phyloP scores from a whole-genome alignment of 2,113 vertebrate species.

The Gadus macrocephalus region DNA sequence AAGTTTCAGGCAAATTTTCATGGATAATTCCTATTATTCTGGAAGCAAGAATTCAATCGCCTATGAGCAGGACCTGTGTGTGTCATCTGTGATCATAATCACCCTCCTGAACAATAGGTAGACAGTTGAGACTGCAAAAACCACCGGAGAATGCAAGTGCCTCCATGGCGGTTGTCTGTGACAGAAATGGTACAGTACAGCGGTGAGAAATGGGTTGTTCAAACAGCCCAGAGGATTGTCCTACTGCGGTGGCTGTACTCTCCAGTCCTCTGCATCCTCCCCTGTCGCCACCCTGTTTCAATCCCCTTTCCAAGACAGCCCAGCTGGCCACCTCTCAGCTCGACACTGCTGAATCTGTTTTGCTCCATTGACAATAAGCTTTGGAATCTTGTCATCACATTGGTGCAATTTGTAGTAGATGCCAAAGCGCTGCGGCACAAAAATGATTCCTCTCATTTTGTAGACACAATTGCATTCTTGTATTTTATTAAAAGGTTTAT shows the following conservation, averaged over 20 bases:
- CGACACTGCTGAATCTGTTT: conserved; percentile 20
- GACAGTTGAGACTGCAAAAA: conserved; percentile 21
- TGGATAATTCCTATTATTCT: too few species aligned
- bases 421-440: conserved; percentile 1
- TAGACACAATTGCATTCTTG: too few species aligned
- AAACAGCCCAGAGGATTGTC: conserved; percentile 30
- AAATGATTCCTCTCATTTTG: not conserved
- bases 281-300: conserved; percentile 1
- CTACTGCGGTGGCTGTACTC: conserved; percentile 3
- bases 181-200: conserved; percentile 18
- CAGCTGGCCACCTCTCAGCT: conserved; percentile 14
- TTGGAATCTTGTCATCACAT: conserved; percentile 37
- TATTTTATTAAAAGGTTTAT: too few species aligned
- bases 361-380: conserved; percentile 26
- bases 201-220: conserved; percentile 14
- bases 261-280: not conserved
- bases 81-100: too few species aligned
- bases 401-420: conserved; percentile 25
- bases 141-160: too few species aligned
- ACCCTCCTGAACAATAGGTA: not conserved
- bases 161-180: conserved; percentile 5
- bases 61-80: too few species aligned
- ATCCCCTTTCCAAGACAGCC: conserved; percentile 24
- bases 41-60: too few species aligned
- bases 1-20: too few species aligned